Evolutionary conservation across 2,113 vertebrate species (phyloP), one percentile per base, ranked within the genome.

Genomic region (Petrocephalus zakoni): DNA sequence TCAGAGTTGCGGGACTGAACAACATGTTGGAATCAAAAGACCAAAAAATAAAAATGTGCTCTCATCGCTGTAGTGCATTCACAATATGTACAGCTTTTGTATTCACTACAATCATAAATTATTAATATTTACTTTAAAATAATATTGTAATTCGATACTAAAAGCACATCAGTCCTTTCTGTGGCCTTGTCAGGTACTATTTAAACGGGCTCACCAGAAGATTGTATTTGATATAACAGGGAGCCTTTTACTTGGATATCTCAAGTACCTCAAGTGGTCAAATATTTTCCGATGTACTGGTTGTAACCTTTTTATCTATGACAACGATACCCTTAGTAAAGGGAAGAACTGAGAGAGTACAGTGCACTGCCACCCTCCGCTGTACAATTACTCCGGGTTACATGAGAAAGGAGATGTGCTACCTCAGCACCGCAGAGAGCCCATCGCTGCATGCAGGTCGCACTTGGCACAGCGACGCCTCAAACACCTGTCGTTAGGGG

Each of bases 401-500:
- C 2, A 75, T 37, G 68, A 75, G 15, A 34, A 37, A 52, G 29
- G 21, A 84, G 52, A 84, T 47, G 49, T 52, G 82, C 22, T n/a
- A 25, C 47, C 19, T 49, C 9, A 11, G 82, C 82, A 84, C 49
- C 47, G n/a, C 13, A 46, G 49, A 84, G 82, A 78, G 29, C 46
- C 9, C 47, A 22, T 49, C 15, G 82, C 47, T 52, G 22, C 82
- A 9, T 82, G 78, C 61, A 64, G n/a, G 9, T 64, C 61, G n/a
- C n/a, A 11, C n/a, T 15, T 10, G 21, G 7, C 49, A 64, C 49
- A 11, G 82, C 46, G n/a, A 84, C 47, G 22, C 10, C 10, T 51
- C 2, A 51, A 88, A 88, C 87, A 88, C 87, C 87, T 82, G 68
- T 88, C 81, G 72, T 88, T 42, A 88, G 46, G 87, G 87, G 84